A percentile compares a stretch with the other conserved stretches of the same genome.
Conservation (phyloP, 2,797 vertebrate species). For the Anisognathus igniventris region DNA sequence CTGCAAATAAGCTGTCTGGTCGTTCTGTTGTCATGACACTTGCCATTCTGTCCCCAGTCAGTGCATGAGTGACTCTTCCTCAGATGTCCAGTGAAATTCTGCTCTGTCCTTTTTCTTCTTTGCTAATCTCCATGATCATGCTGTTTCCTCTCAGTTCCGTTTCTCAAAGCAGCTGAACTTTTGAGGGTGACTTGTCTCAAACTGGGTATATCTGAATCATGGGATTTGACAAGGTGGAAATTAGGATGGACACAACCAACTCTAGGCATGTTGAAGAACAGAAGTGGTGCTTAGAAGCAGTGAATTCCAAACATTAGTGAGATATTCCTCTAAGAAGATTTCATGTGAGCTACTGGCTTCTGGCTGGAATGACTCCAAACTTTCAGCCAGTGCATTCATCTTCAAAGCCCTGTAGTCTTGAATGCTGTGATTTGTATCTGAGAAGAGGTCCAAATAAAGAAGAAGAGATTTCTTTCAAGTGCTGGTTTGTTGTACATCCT, state of each 20-base stretch:
- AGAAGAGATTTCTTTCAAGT: not conserved
- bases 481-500: not conserved
- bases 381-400: not conserved
- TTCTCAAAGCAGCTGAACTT: conserved; percentile 47
- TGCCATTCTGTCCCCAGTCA: not conserved
- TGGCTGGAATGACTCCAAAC: not conserved
- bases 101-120: not conserved
- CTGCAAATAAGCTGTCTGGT: conserved; percentile 29
- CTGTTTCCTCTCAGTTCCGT: not conserved
- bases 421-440: not conserved
- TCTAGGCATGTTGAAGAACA: not conserved
- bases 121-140: not conserved
- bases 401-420: not conserved
- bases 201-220: not conserved
- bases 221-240: conserved; percentile 12
- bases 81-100: not conserved
- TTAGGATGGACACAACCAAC: not conserved
- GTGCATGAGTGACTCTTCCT: not conserved
- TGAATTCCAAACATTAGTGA: not conserved
- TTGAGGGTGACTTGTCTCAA: not conserved
- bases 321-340: not conserved
- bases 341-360: not conserved
- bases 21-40: not conserved
- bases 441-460: not conserved
- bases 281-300: not conserved